These are phyloP conservation scores for Gymnarchus niloticus DNA, from an alignment of 2,113 vertebrate genomes.

Conservation along the genomic window DNA sequence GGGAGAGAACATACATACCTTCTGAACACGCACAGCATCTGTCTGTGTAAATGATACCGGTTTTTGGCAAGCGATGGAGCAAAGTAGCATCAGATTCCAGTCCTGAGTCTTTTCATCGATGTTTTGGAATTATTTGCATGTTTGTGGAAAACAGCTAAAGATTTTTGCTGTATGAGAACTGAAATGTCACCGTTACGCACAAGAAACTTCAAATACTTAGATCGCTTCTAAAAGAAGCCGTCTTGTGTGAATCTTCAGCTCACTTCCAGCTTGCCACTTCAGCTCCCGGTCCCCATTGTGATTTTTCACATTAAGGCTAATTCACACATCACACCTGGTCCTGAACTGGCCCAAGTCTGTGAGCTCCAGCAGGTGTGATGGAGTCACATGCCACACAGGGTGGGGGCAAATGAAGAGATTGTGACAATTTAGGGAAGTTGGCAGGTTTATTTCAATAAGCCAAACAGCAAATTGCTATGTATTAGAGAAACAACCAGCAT, in stretches of 20 bases:
- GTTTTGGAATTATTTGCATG: not conserved
- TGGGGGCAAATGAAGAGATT: not conserved
- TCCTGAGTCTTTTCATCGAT: not conserved
- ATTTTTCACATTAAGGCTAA: not conserved
- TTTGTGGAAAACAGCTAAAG: not conserved
- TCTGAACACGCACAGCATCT: not conserved
- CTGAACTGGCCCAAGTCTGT: no score
- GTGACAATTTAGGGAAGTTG: not conserved
- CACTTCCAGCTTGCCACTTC: not conserved
- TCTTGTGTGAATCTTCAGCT: not conserved
- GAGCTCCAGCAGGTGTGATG: not conserved
- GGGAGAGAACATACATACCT: not conserved
- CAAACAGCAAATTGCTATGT: no score
- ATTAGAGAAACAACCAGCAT: no score
- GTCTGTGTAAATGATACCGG: not conserved
- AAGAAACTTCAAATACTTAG: not conserved
- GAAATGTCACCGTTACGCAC: not conserved
- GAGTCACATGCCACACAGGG: not conserved
- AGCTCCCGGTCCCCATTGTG: not conserved
- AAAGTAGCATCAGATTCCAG: not conserved
- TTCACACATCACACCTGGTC: not conserved
- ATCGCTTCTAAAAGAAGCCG: not conserved
- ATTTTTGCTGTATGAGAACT: no score
- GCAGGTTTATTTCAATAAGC: no score
- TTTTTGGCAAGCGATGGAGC: not conserved